These are phyloP conservation scores for Melanotaenia pygmaea DNA, from an alignment of 2,797 vertebrate species.

Conservation along the genomic window DNA sequence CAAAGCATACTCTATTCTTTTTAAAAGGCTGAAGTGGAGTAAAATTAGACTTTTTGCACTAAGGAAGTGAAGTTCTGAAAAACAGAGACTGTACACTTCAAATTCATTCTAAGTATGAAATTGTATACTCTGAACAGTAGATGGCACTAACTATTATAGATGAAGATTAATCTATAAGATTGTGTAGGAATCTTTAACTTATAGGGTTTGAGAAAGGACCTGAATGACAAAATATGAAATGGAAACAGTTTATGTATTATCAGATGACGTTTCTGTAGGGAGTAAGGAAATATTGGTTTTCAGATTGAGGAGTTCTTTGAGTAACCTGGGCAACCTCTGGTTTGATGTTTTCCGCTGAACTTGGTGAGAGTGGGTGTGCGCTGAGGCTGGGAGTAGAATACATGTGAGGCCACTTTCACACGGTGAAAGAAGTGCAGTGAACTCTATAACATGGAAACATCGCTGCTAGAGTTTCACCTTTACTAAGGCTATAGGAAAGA, in stretches of 20 bases:
- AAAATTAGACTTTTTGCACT: background rate
- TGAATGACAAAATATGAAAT: slow-evolving; percentile 1
- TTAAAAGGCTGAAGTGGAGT: background rate
- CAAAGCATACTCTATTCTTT: background rate
- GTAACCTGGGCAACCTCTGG: slow-evolving; percentile 6
- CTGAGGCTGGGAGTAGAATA: slow-evolving; percentile 35
- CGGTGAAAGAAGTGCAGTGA: slow-evolving; percentile 50
- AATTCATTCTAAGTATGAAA: background rate
- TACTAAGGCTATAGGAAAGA: slow-evolving; percentile 33
- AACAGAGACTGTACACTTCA: background rate
- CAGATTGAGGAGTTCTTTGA: background rate
- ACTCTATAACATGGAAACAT: slow-evolving; percentile 50
- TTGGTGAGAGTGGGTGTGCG: slow-evolving; percentile 9
- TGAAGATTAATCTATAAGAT: background rate
- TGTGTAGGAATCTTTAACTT: background rate
- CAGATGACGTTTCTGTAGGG: background rate
- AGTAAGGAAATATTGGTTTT: background rate
- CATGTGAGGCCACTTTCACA: slow-evolving; percentile 54
- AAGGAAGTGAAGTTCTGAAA: slow-evolving; percentile 1
- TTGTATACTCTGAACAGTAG: background rate
- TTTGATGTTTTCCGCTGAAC: slow-evolving; percentile 28
- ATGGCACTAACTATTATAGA: background rate
- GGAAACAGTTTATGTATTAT: background rate
- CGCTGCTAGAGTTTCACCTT: slow-evolving; percentile 65
- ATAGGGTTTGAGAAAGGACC: background rate